A percentile compares a stretch with the other conserved stretches of the same genome.
Conservation (phyloP, 2,888 invertebrate species). For the Pasiphila rectangulata region DNA sequence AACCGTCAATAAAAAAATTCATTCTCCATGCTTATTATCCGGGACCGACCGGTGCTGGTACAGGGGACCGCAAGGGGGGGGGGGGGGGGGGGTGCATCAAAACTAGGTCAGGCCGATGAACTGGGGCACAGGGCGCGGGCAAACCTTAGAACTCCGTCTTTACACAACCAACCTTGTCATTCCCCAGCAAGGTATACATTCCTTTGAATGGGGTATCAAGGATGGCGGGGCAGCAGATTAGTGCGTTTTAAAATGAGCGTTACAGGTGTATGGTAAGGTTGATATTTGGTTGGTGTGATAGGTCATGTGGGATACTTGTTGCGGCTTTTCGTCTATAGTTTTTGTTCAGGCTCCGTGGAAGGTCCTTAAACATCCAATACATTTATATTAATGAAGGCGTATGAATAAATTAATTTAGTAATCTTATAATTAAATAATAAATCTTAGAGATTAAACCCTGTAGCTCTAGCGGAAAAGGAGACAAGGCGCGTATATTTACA, state of each 20-base stretch:
- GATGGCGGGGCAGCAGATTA: conserved; percentile 7
- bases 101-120: conserved; percentile 57
- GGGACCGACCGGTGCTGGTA: conserved; percentile 29
- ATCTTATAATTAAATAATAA: no score
- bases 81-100: conserved; percentile 24
- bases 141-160: conserved; percentile 30
- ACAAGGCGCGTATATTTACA: no score
- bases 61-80: conserved; percentile 14
- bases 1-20: conserved; percentile 36
- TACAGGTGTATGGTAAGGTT: conserved; percentile 20
- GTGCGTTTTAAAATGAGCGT: conserved; percentile 17
- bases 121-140: conserved; percentile 45
- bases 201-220: not conserved
- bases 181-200: conserved; percentile 7
- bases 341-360: conserved; percentile 20
- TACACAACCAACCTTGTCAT: conserved; percentile 21
- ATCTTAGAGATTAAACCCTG: no score
- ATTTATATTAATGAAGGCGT: no score
- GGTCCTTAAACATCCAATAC: not conserved
- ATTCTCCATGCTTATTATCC: conserved; percentile 35
- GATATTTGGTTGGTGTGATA: conserved; percentile 17
- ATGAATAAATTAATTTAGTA: no score
- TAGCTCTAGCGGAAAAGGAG: no score
- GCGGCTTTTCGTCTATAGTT: conserved; percentile 25
- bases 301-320: conserved; percentile 32